A percentile compares a stretch with the other conserved stretches of the same genome.
phyloP scores from a whole-genome alignment of 2,888 invertebrate genomes.

The Macrophya annulata region DNA sequence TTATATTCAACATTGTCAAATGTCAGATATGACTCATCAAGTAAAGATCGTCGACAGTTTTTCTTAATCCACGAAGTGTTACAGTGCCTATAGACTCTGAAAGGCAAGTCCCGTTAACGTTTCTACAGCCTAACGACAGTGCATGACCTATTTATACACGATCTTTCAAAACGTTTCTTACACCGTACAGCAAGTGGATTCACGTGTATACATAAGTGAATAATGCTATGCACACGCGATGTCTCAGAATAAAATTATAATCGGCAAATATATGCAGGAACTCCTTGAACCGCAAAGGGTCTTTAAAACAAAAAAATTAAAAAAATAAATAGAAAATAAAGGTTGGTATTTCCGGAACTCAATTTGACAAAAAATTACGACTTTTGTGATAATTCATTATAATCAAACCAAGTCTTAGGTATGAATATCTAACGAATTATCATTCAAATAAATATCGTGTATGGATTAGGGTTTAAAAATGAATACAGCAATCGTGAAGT shows the following conservation, averaged over 20 bases:
- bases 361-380: not conserved
- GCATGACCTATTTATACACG: slow-evolving; percentile 31
- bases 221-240: not conserved
- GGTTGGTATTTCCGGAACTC: not conserved
- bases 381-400: not conserved
- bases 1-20: not conserved
- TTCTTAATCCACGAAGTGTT: slow-evolving; percentile 47
- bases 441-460: not conserved
- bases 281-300: not conserved
- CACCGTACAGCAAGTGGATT: slow-evolving; percentile 41
- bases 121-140: slow-evolving; percentile 16
- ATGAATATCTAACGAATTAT: not conserved
- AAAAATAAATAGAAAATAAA: not conserved
- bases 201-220: not conserved
- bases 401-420: not conserved
- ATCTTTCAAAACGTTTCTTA: slow-evolving; percentile 5
- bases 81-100: slow-evolving; percentile 27
- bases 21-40: not conserved
- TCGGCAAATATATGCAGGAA: not conserved
- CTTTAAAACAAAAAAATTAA: not conserved
- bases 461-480: not conserved
- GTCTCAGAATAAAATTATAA: not conserved
- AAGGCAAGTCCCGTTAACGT: slow-evolving; percentile 53
- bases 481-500: not conserved
- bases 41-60: not conserved